Evolutionary conservation across 1,140 invertebrate species (phyloP), one percentile per base, ranked within the genome.

Genomic region (Eubasilissa regina): DNA sequence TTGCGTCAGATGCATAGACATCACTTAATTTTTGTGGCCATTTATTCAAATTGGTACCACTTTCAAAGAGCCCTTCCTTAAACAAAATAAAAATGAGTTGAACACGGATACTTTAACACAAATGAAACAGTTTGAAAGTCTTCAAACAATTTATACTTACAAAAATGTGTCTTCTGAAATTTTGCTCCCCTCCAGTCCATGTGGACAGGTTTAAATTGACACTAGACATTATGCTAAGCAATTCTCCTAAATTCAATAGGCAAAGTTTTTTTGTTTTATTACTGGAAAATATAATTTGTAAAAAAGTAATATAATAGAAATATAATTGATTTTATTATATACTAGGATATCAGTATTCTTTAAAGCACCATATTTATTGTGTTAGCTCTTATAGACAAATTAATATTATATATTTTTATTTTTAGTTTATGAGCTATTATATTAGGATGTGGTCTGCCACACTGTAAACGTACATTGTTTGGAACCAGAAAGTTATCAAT

Each of bases 21-120:
- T 83, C 62, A 51, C 58, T 79, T n/a, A 81, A 48, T 45, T 35
- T 75, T 64, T 66, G 35, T 3, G 75, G 77, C 82, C 80, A 81
- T 25, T n/a, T 58, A 35, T 58, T 77, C 3, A 70, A 47, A 35
- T 81, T 73, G 12, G 53, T 55, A 15, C 79, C 55, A 35, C 64
- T 76, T 43, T 68, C 64, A 8, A 80, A 45, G 1, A 83, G 64
- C 0, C 82, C 82, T 48, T 83, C 77, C 81, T 83, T 21, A n/a
- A 80, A 80, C 6, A 17, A 51, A 80, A 68, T 35, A 25, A 3
- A 25, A 25, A 35, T 21, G 19, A 68, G 47, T 45, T 47, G 12
- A 72, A 72, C 7, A 58, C 7, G 17, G 17, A 17, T 17, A 21
- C 47, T 0, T 15, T 4, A 48, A 45, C 8, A 17, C 7, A 1